Base-by-base conservation (phyloP, 2,113 vertebrate genomes). In the Lepisosteus oculatus region DNA sequence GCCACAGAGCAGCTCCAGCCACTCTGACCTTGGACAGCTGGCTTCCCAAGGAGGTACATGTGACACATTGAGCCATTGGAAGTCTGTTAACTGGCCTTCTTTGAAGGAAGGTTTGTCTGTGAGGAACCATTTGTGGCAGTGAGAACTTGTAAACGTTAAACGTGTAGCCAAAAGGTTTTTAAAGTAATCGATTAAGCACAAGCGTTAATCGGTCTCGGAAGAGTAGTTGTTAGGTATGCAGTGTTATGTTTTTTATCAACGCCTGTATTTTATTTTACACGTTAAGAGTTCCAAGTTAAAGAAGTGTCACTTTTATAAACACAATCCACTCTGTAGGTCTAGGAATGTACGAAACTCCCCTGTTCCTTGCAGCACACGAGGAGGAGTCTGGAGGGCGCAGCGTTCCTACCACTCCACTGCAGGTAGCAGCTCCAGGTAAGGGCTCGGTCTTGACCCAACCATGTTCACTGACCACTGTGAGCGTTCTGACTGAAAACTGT, bases 21-120 rank as follows among this genome's bases (percentile, higher is more conserved):
- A 97, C 72, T 95, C 97, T 29, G 97, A 99, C 71, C 93, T 98
- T 54, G 95, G 95, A 47, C 96, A 97, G 72, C 94, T 98, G 7
- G 92, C 95, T 7, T 96, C 96, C n/a, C 97, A 99, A 93, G 96
- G 95, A 95, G 97, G 96, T 97, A 84, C 61, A 45, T 51, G 9
- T 6, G 9, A 5, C 47, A 59, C 29, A 29, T 29, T 29, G 29
- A 29, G 29, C 29, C 29, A 29, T 29, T 29, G 29, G 29, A 29
- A 29, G 29, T 29, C 29, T 29, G 29, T 29, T 29, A 29, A 29
- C 29, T 29, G 29, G 29, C 29, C 29, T 29, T 29, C 29, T 29
- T 29, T 29, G 29, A 29, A 29, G 29, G 29, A 29, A 29, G 29
- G 29, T 29, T 29, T 29, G 29, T 29, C 29, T 29, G 29, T 29